phyloP scores from a whole-genome alignment of 2,113 vertebrate genomes.

The Bufo gargarizans region DNA sequence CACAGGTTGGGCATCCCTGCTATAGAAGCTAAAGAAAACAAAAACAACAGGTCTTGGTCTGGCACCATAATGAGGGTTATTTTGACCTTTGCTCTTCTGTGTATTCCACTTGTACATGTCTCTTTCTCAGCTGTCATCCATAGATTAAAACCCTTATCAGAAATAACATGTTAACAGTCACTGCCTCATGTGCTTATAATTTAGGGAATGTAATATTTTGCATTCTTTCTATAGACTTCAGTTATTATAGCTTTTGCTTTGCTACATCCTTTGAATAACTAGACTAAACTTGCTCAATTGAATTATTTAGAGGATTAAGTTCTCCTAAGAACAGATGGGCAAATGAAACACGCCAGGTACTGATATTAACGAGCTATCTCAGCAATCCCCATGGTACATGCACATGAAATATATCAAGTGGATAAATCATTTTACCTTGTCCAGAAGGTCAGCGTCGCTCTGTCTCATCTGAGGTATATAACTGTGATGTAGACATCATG shows the following conservation, averaged over 20 bases:
- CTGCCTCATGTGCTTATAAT: neutral
- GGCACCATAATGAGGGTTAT: neutral
- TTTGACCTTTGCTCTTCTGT: neutral
- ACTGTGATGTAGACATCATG: neutral
- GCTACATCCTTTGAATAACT: neutral
- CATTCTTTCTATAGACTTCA: neutral
- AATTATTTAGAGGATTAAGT: slow-evolving; percentile 13
- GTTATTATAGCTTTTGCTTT: neutral
- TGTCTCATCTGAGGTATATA: neutral
- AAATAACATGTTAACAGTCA: neutral
- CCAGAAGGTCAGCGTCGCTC: neutral
- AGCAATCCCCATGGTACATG: neutral
- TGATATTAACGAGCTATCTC: neutral
- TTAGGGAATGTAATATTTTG: neutral
- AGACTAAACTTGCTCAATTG: neutral
- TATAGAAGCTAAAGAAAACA: too few species aligned
- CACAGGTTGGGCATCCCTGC: too few species aligned
- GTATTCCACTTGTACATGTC: neutral
- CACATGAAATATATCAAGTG: neutral
- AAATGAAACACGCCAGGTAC: neutral
- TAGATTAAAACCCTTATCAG: neutral
- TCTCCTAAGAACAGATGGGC: neutral
- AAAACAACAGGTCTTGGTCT: too few species aligned
- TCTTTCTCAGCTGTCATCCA: neutral
- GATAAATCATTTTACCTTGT: slow-evolving; percentile 22